phyloP scores from a whole-genome alignment of 2,888 invertebrate species.

The Lepidochrysops patricia region DNA sequence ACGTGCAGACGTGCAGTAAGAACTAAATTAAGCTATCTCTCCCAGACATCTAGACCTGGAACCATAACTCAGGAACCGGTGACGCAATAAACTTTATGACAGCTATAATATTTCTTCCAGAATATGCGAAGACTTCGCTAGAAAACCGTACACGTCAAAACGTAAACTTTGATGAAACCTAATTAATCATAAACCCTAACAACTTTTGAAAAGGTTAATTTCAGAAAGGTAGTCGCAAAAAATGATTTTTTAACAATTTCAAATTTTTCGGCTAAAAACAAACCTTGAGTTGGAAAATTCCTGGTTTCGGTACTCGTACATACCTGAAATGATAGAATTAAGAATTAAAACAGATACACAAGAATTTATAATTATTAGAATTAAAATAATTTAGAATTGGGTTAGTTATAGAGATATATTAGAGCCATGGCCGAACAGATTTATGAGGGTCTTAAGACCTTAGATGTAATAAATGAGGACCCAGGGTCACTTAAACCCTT shows the following conservation, averaged over 20 bases:
- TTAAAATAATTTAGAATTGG: too few relatives aligned
- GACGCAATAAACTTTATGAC: neutral
- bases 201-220: neutral
- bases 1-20: neutral
- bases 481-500: too few relatives aligned
- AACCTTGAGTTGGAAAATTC: neutral
- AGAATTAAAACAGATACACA: neutral
- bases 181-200: neutral
- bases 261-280: neutral
- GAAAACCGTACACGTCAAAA: neutral
- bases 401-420: neutral
- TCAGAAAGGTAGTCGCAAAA: too few relatives aligned
- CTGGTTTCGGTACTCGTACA: neutral
- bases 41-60: neutral
- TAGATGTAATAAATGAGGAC: neutral
- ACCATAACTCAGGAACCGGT: neutral
- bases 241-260: too few relatives aligned
- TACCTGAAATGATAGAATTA: neutral
- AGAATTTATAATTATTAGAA: too few relatives aligned
- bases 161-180: neutral
- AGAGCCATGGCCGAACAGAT: neutral
- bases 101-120: neutral
- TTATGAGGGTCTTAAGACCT: neutral
- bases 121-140: neutral
- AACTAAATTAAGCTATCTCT: neutral